These are phyloP conservation scores for Eciton burchellii DNA, from an alignment of 1,140 invertebrate species.

Conservation along the genomic window DNA sequence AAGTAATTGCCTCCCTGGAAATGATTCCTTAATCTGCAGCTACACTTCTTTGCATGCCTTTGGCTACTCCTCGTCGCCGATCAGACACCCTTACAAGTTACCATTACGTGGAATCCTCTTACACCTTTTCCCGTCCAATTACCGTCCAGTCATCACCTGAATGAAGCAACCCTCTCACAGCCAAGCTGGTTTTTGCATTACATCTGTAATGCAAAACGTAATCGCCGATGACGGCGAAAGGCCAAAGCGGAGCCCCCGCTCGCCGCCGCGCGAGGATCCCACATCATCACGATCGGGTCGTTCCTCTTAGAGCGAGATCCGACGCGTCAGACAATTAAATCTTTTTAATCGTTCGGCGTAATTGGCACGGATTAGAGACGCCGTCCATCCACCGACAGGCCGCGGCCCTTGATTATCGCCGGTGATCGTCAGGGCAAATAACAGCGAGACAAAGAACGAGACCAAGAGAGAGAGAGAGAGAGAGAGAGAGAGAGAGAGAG, in stretches of 20 bases:
- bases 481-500: too few species aligned
- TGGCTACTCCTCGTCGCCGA: background rate
- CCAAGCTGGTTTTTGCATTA: constrained; percentile 11
- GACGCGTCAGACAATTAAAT: constrained; percentile 82
- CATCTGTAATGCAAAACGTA: background rate
- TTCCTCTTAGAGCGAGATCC: constrained; percentile 44
- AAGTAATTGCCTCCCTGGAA: constrained; percentile 42
- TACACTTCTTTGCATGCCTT: constrained; percentile 30
- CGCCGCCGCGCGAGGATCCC: background rate
- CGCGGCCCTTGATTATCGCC: constrained; percentile 77
- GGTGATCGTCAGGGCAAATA: constrained; percentile 71
- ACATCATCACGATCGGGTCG: constrained; percentile 14
- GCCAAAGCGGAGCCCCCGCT: background rate
- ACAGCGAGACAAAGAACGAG: constrained; percentile 69
- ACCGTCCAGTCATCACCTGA: background rate
- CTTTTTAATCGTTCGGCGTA: constrained; percentile 82
- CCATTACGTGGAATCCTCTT: constrained; percentile 31
- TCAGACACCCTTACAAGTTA: constrained; percentile 5
- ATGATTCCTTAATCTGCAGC: background rate
- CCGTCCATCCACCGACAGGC: constrained; percentile 69
- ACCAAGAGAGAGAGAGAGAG: constrained; percentile 57
- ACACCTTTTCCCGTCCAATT: constrained; percentile 3
- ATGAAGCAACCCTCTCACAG: background rate
- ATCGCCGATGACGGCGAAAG: constrained; percentile 41
- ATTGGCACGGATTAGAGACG: constrained; percentile 82